Evolutionary conservation across 2,888 invertebrate species (phyloP), one percentile per base, ranked within the genome.

Genomic region (Cephus nigrinus): DNA sequence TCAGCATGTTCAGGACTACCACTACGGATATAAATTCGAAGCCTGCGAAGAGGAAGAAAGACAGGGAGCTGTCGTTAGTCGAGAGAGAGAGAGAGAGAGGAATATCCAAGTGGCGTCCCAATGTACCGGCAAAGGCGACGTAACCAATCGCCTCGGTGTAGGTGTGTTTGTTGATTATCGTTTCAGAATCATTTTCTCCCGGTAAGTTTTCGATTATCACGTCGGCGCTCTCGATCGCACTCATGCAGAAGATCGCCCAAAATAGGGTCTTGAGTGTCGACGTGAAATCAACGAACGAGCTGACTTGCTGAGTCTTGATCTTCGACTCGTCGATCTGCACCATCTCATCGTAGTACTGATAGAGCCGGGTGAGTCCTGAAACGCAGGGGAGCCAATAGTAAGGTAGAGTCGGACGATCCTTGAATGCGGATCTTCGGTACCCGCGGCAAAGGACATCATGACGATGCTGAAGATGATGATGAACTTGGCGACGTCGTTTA

Each of bases 1-100:
- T 95, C 79, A 95, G 91, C 96, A 96, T 96, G 90, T 96, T 96
- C 82, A 96, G 91, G 68, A 96, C 93, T 81, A 96, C 94, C 82
- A 96, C 94, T 78, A 95, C 95, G 77, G 94, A 94, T 85, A 96
- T 93, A 68, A 96, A 94, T 91, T 95, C 95, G 89, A 95, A 96
- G 80, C 90, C 92, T 85, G 90, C 87, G 86, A 91, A 78, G 15
- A 40, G 40, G 0, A 40, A 15, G 15, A 15, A 15, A 15, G 40
- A 34, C 32, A 69, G 36, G 68, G 69, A 36, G 35, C 40, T 69
- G 15, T 12, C 33, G 23, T 74, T 69, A 34, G n/a, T 69, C 36
- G n/a, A n/a, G 76, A 15, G 35, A 15, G 11, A 31, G 23, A 79
- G 35, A 35, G 72, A 73, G 69, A 69, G 30, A 36, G 74, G 23